phyloP scores from a whole-genome alignment of 2,888 invertebrate genomes.

The Lepidochitona cinerea region DNA sequence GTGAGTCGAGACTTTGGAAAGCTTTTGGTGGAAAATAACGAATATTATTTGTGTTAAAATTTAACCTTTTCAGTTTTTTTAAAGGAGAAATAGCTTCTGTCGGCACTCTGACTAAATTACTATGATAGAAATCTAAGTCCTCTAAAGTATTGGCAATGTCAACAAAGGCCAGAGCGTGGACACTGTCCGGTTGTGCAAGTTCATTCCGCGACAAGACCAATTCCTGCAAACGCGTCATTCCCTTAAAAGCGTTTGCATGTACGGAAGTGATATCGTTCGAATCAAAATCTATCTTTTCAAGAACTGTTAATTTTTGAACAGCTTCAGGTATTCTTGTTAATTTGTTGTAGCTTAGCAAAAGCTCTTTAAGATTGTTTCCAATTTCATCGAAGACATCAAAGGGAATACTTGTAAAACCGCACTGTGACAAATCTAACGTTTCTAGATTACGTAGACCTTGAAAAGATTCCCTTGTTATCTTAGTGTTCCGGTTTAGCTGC shows the following conservation, averaged over 20 bases:
- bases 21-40: background rate
- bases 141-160: background rate
- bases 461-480: background rate
- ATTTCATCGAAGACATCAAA: background rate
- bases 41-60: background rate
- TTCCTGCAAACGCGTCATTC: background rate
- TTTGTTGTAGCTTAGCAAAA: background rate
- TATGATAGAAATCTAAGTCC: background rate
- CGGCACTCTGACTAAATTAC: background rate
- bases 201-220: background rate
- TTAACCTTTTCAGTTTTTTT: background rate
- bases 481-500: background rate
- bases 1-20: background rate
- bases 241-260: background rate
- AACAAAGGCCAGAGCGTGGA: constrained; percentile 1
- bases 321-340: background rate
- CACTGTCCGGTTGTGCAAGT: background rate
- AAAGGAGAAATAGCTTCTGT: background rate
- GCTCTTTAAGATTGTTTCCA: background rate
- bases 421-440: background rate
- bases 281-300: background rate
- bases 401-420: background rate
- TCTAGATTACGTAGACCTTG: background rate
- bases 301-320: background rate
- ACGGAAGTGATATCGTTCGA: background rate